Base-by-base conservation (phyloP, 2,888 invertebrate genomes). In the Dynastes grantii region DNA sequence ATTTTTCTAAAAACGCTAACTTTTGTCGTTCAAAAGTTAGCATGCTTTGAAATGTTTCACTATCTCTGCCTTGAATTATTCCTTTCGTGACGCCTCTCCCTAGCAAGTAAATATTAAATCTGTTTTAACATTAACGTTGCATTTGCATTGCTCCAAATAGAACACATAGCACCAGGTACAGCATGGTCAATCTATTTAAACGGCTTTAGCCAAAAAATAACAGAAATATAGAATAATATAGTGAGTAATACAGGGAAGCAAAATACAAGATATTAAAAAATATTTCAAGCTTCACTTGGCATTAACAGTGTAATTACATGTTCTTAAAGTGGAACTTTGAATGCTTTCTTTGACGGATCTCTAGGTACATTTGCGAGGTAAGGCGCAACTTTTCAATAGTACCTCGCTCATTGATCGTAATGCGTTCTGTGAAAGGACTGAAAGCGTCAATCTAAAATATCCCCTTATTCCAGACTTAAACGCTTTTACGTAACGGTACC, bases 241-340 rank as follows among this genome's bases (percentile, higher is more conserved):
- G n/a, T 22, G n/a, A 5, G 16, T 22, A 55, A 13, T 3, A 16
- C 6, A 55, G n/a, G n/a, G 16, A 55, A 55, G 13, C 2, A 16
- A n/a, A 55, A 55, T 55, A 11, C 2, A 6, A 16, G 2, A 6
- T n/a, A 55, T 22, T 6, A 2, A 55, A 55, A 8, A 16, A 8
- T 55, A n/a, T 82, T 82, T 82, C 79, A 80, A 80, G 78, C 81
- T 79, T 80, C 81, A 82, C 82, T 83, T 83, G 83, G 81, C 81
- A 77, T 81, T 81, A 82, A 84, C 83, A 82, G 76, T 81, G 82
- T 83, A 84, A 84, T 83, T 82, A 83, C 83, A 79, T 80, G 81
- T 82, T 82, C 78, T 80, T 80, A 61, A 80, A 81, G 80, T 78
- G 79, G 80, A 82, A 82, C 45, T 11, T 82, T n/a, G 55, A 29